Base-by-base conservation (phyloP, 2,113 vertebrate genomes). In the Ctenodactylus gundi region DNA sequence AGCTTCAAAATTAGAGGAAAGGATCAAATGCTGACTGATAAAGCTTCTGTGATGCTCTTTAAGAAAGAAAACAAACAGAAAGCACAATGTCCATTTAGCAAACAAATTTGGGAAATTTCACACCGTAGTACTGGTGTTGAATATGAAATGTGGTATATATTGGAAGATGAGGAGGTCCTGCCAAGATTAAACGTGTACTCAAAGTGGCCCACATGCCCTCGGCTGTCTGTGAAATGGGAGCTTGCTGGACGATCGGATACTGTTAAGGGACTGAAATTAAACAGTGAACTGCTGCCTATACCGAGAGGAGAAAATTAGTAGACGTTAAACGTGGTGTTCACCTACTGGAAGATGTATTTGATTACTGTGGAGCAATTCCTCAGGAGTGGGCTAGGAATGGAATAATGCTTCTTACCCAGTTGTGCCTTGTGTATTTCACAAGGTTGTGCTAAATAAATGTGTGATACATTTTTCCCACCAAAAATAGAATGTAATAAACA, bases 51-150 rank as follows among this genome's bases (percentile, higher is more conserved):
- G 90, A 99, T 99, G 98, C 98, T 99, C n/a, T 99, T 99, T 92
- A 99, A 99, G 99, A 99, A 99, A 93, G 99, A 99, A 92, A 99
- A 97, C 98, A 99, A 99, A 95, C 98, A 99, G 98, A n/a, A n/a
- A n/a, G n/a, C n/a, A n/a, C n/a, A n/a, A n/a, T n/a, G n/a, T n/a
- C n/a, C n/a, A n/a, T n/a, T n/a, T n/a, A n/a, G n/a, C n/a, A n/a
- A n/a, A n/a, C n/a, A n/a, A n/a, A n/a, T n/a, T n/a, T n/a, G n/a
- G n/a, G n/a, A n/a, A n/a, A n/a, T n/a, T n/a, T n/a, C n/a, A n/a
- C n/a, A n/a, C n/a, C n/a, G n/a, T n/a, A n/a, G n/a, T n/a, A n/a
- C n/a, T n/a, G n/a, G n/a, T n/a, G n/a, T n/a, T n/a, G n/a, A n/a
- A n/a, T n/a, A n/a, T n/a, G n/a, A n/a, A n/a, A n/a, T n/a, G n/a